Base-by-base conservation (phyloP, 2,888 invertebrate species). In the Zhengitettix transpicula region DNA sequence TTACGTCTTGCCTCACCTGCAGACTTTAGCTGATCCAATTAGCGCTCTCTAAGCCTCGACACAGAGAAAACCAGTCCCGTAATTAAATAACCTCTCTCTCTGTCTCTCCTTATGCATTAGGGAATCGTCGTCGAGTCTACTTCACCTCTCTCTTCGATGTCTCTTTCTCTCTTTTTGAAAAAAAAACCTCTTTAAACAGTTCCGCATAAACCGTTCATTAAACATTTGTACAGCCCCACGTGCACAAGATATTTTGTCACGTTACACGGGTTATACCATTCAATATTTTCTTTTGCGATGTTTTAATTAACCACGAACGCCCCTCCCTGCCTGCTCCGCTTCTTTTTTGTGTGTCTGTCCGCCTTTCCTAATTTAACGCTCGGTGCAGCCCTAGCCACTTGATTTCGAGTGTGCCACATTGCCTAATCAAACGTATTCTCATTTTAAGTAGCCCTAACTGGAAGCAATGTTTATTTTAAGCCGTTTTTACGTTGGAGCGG, bases 371-470 rank as follows among this genome's bases (percentile, higher is more conserved):
- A 47, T 47, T 47, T 47, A 47, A 47, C 14, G 47, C 12, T n/a
- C 47, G 12, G 47, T 47, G 47, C 47, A 47, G 47, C 14, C 47
- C 47, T 14, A 14, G 47, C 14, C 47, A 47, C 47, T 47, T 47
- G 47, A 47, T 47, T 47, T 47, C 14, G 47, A 47, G 47, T 47
- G 12, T n/a, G 47, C 47, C 47, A n/a, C 61, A 59, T 59, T 59
- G 59, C 61, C 61, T 61, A 61, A 61, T 61, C 61, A 61, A 61
- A 61, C 61, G 61, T 51, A 61, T 58, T 61, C 61, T 55, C 58
- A 57, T 59, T 59, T 58, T 61, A 61, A 61, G 61, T 56, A 61
- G 59, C 56, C 56, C 56, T 56, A 51, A 56, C 60, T 51, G 60
- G 55, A 61, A 54, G 58, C 59, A 59, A 61, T 61, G 61, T 61